These are phyloP conservation scores for Calephelis perditalis DNA, from an alignment of 2,888 invertebrate genomes.

Conservation along the genomic window DNA sequence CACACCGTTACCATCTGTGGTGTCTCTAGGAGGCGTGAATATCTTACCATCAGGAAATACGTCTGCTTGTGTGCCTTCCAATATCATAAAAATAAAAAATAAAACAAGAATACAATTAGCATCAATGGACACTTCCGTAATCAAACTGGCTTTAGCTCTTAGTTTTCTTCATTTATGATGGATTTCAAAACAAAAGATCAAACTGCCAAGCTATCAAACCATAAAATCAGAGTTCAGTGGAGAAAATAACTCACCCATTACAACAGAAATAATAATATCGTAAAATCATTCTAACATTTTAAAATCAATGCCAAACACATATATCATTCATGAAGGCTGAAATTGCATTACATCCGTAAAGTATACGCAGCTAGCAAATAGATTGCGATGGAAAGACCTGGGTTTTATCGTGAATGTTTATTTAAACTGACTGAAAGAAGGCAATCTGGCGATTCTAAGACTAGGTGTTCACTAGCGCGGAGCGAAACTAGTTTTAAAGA, in stretches of 20 bases:
- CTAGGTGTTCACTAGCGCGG: slow-evolving; percentile 35
- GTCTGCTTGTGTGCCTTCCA: too few relatives aligned
- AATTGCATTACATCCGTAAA: slow-evolving; percentile 23
- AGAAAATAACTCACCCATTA: slow-evolving; percentile 5
- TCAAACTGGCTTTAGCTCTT: too few relatives aligned
- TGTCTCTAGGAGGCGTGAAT: too few relatives aligned
- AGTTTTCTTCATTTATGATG: too few relatives aligned
- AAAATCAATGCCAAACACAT: slow-evolving; percentile 12
- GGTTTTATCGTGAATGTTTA: slow-evolving; percentile 70
- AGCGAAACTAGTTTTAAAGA: slow-evolving; percentile 18
- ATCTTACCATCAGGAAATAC: too few relatives aligned
- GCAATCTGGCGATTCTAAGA: slow-evolving; percentile 67
- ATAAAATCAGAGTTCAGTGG: not conserved
- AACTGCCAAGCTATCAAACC: too few relatives aligned
- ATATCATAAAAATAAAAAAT: too few relatives aligned
- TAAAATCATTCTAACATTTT: slow-evolving; percentile 12
- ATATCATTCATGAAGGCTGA: slow-evolving; percentile 10
- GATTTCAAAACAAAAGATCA: too few relatives aligned
- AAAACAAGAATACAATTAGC: too few relatives aligned
- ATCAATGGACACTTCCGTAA: too few relatives aligned
- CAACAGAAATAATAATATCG: slow-evolving; percentile 11
- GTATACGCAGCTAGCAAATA: slow-evolving; percentile 26
- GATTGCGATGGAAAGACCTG: slow-evolving; percentile 56
- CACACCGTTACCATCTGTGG: too few relatives aligned
- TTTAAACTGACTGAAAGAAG: slow-evolving; percentile 73